These are phyloP conservation scores for Ornithoptera alexandrae DNA, from an alignment of 2,888 invertebrate genomes.

Conservation along the genomic window DNA sequence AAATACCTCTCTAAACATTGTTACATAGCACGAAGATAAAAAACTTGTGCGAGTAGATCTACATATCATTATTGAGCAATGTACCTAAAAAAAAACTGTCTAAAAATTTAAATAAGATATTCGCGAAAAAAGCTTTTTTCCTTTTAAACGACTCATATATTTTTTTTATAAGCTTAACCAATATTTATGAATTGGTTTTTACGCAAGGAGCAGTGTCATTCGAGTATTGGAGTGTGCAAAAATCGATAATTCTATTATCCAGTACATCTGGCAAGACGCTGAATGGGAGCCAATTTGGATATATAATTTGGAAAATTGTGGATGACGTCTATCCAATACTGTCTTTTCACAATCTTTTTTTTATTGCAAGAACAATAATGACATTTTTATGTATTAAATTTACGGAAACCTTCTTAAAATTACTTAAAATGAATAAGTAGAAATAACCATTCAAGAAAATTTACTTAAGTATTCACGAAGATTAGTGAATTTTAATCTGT, in stretches of 20 bases:
- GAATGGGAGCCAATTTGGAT: slow-evolving; percentile 5
- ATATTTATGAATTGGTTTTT: background rate
- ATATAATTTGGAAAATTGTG: slow-evolving; percentile 9
- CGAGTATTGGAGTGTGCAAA: background rate
- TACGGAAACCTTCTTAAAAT: background rate
- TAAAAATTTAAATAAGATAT: no score
- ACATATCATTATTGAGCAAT: no score
- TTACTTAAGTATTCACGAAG: no score
- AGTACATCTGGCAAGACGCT: slow-evolving; percentile 10
- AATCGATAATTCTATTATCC: slow-evolving; percentile 15
- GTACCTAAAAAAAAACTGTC: no score
- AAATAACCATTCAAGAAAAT: no score
- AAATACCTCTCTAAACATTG: background rate
- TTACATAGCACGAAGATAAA: no score
- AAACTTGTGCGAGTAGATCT: no score
- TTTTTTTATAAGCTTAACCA: background rate
- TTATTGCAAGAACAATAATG: background rate
- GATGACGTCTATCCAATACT: background rate
- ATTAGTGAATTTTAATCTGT: no score
- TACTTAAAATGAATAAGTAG: background rate
- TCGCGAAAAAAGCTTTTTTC: no score
- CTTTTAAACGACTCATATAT: background rate
- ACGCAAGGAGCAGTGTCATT: background rate
- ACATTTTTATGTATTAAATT: background rate
- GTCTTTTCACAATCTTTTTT: background rate